Conservation (phyloP, 92 coral and sea anemone species). For the Nematostella vectensis region DNA sequence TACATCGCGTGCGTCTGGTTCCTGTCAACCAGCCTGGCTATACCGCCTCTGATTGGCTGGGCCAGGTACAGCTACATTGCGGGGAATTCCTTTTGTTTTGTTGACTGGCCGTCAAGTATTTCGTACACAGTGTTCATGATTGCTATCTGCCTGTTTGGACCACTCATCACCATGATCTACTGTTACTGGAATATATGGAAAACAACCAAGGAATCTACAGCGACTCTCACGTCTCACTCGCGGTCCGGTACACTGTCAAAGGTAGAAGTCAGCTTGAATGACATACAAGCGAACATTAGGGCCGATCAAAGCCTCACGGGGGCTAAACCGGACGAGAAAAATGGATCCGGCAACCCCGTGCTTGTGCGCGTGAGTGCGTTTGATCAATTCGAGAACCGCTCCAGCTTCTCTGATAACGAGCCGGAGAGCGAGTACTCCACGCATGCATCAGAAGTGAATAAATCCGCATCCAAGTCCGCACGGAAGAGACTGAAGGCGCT, state of each 20-base stretch:
- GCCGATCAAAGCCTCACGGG: neutral
- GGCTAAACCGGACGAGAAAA: neutral
- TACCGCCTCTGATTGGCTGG: slow-evolving; percentile 59
- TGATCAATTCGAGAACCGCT: slow-evolving; percentile 3
- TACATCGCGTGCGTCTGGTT: slow-evolving; percentile 31
- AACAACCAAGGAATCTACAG: slow-evolving; percentile 5
- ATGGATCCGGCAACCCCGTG: neutral
- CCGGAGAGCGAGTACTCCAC: slow-evolving; percentile 1
- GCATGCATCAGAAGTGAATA: neutral
- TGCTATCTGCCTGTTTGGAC: slow-evolving; percentile 32
- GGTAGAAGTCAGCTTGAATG: neutral
- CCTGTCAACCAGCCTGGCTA: slow-evolving; percentile 18
- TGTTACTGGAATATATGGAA: slow-evolving; percentile 33
- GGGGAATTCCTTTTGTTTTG: slow-evolving; percentile 45
- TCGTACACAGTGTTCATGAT: slow-evolving; percentile 48
- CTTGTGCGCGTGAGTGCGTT: neutral
- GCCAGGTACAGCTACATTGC: slow-evolving; percentile 31
- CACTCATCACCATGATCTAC: slow-evolving; percentile 25
- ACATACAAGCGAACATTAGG: neutral
- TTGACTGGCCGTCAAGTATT: slow-evolving; percentile 34
- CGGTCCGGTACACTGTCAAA: neutral
- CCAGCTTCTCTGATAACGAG: neutral
- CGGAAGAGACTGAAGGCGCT: neutral
- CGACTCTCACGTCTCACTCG: neutral
- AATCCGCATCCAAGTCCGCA: neutral